These are phyloP conservation scores for Columba janthina DNA, from an alignment of 2,113 vertebrate genomes.

Conservation along the genomic window DNA sequence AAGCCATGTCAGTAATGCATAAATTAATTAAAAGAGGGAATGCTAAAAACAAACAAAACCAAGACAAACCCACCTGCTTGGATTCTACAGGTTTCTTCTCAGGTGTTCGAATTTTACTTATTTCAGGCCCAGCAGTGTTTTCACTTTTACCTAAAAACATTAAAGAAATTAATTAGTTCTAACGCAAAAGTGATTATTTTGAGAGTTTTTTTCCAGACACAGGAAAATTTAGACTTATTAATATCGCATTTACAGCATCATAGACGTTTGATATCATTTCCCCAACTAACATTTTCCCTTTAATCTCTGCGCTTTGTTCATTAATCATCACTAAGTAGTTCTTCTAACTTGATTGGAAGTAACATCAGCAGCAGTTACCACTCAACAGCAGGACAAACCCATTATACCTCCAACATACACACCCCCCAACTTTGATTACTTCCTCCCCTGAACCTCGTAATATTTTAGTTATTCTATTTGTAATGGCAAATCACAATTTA, in stretches of 20 bases:
- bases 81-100: constrained; percentile 89
- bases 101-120: constrained; percentile 89
- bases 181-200: background rate
- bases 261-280: background rate
- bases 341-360: background rate
- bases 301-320: background rate
- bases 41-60: background rate
- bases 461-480: background rate
- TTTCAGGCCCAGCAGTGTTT: constrained; percentile 85
- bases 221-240: background rate
- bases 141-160: constrained; percentile 89
- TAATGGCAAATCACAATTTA: background rate
- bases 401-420: background rate
- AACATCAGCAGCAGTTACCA: background rate
- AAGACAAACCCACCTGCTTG: constrained; percentile 78
- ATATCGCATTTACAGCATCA: background rate
- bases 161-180: background rate
- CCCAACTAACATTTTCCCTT: background rate
- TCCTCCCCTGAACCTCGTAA: background rate
- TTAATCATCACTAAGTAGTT: background rate
- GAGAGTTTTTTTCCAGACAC: background rate
- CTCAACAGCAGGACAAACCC: background rate
- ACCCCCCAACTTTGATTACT: background rate
- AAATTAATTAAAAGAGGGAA: background rate
- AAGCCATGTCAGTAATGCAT: background rate